phyloP scores from a whole-genome alignment of 2,888 invertebrate species.

The Eugnorisma glareosa region DNA sequence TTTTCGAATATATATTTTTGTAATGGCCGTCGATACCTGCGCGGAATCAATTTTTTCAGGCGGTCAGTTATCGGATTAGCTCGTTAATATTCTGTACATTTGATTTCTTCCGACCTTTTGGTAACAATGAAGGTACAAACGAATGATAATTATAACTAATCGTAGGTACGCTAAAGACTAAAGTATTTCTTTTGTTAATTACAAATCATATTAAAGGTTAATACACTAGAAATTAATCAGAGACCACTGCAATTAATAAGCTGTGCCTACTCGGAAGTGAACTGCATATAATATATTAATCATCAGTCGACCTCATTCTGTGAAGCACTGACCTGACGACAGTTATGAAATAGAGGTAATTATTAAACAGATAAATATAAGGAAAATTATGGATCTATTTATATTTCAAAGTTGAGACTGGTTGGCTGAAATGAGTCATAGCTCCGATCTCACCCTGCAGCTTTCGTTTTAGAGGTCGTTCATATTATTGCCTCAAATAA shows the following conservation, averaged over 20 bases:
- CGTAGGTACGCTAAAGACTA: neutral
- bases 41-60: constrained; percentile 15
- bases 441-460: constrained; percentile 62
- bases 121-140: neutral
- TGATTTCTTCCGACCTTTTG: neutral
- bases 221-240: constrained; percentile 36
- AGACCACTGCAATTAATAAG: constrained; percentile 46
- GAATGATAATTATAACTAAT: neutral
- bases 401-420: constrained; percentile 56
- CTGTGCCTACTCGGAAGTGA: constrained; percentile 48
- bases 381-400: constrained; percentile 59
- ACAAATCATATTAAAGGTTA: constrained; percentile 26
- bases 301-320: constrained; percentile 58
- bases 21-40: neutral
- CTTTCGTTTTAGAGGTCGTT: constrained; percentile 73
- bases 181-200: constrained; percentile 17
- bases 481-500: constrained; percentile 61
- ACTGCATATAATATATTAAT: constrained; percentile 50
- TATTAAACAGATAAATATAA: constrained; percentile 58
- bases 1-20: constrained; percentile 10
- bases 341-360: constrained; percentile 52
- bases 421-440: constrained; percentile 61
- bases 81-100: neutral
- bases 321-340: constrained; percentile 52
- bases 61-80: constrained; percentile 3